A percentile compares a stretch with the other conserved stretches of the same genome.
Evolutionary conservation across 2,797 vertebrate species (phyloP).

Genomic region (Parotocinclus haroldoi): DNA sequence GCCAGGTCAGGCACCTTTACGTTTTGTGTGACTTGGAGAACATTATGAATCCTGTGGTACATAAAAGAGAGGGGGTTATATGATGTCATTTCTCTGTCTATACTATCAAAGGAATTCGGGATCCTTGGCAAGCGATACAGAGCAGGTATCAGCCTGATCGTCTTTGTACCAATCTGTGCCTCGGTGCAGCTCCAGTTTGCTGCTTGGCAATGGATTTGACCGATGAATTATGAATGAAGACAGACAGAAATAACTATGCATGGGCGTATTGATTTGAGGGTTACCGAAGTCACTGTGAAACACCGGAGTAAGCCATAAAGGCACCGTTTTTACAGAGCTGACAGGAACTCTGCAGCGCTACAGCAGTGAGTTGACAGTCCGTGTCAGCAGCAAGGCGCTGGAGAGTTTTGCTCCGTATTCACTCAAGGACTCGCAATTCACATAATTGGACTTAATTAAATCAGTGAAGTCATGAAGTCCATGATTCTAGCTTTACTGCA

Average conservation of each 20-base stretch:
- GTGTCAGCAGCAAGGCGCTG: no score
- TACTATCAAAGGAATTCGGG: conserved; percentile 6
- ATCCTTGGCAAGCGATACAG: conserved; percentile 14
- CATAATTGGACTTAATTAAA: conserved; percentile 31
- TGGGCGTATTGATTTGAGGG: no score
- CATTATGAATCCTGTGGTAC: no score
- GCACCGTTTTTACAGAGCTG: no score
- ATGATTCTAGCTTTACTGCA: conserved; percentile 2
- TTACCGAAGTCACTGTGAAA: no score
- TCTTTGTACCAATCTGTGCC: background rate
- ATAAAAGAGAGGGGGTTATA: background rate
- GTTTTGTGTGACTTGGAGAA: no score
- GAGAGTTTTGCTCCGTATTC: background rate
- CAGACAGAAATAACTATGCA: background rate
- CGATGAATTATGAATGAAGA: conserved; percentile 11
- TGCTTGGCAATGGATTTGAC: conserved; percentile 3
- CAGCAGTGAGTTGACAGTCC: no score
- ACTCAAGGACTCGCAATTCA: conserved; percentile 2
- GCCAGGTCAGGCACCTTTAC: no score
- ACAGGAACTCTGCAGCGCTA: no score
- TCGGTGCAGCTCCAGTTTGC: background rate
- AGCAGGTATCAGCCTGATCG: background rate
- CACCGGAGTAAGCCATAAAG: no score
- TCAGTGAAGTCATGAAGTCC: conserved; percentile 18
- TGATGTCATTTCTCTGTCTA: background rate